Evolutionary conservation across 2,797 vertebrate species (phyloP).

Genomic region (Mycteria americana): DNA sequence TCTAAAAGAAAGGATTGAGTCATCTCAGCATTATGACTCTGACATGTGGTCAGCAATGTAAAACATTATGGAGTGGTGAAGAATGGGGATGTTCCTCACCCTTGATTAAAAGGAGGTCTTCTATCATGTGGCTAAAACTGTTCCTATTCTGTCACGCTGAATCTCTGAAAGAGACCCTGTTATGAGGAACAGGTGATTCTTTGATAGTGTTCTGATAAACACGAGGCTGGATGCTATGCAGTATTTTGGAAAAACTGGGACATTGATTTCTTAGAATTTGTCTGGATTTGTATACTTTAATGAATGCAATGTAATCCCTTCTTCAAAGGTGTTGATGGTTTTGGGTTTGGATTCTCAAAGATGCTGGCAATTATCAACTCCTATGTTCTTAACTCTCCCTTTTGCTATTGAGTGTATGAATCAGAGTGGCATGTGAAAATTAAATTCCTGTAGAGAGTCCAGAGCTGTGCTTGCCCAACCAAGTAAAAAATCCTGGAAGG

Average conservation of each 20-base stretch:
- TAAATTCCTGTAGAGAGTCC: neutral
- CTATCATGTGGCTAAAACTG: neutral
- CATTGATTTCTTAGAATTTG: neutral
- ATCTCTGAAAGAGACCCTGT: neutral
- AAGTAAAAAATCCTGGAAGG: neutral
- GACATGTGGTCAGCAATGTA: neutral
- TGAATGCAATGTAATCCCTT: neutral
- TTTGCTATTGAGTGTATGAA: neutral
- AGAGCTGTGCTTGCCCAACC: neutral
- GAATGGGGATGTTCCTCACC: neutral
- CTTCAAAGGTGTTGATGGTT: neutral
- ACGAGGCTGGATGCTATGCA: neutral
- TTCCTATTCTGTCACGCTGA: neutral
- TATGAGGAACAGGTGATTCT: neutral
- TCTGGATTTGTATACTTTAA: neutral
- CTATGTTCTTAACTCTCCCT: neutral
- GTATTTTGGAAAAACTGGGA: neutral
- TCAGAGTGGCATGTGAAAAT: neutral
- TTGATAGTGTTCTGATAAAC: neutral
- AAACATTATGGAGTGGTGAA: neutral
- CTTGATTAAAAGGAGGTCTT: neutral
- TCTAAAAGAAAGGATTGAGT: neutral
- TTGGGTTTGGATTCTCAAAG: neutral
- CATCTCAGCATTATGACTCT: neutral
- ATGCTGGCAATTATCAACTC: neutral